Conservation (phyloP, 1,140 invertebrate species). For the Drosophila setifemur region DNA sequence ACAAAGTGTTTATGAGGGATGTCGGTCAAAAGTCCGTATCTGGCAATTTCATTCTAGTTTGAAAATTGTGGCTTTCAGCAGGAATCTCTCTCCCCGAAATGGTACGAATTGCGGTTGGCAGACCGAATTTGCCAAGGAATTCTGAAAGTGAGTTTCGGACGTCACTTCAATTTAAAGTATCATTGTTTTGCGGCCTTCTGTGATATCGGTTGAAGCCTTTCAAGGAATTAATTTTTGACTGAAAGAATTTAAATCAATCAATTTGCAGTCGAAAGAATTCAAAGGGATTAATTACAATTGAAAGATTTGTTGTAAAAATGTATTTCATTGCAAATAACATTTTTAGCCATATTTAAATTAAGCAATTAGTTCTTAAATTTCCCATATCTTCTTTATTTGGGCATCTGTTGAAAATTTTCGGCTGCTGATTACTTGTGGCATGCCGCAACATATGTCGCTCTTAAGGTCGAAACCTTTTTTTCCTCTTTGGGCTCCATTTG, state of each 20-base stretch:
- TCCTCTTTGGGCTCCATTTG: constrained; percentile 2
- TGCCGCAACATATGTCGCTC: constrained; percentile 25
- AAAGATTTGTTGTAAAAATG: no score
- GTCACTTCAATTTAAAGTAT: neutral
- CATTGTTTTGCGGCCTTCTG: neutral
- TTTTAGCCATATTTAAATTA: neutral
- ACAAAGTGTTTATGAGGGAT: constrained; percentile 47
- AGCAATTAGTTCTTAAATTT: neutral
- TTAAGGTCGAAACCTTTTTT: constrained; percentile 20
- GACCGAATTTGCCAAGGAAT: neutral
- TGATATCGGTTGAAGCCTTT: neutral
- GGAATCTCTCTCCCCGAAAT: neutral
- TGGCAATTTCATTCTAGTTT: constrained; percentile 39
- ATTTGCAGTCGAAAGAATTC: no score
- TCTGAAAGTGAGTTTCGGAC: neutral
- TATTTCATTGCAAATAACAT: neutral
- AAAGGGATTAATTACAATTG: no score
- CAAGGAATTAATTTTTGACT: neutral
- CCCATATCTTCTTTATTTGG: neutral
- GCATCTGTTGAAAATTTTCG: constrained; percentile 3
- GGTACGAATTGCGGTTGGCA: constrained; percentile 13
- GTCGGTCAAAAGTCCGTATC: constrained; percentile 33
- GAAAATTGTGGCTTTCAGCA: constrained; percentile 20
- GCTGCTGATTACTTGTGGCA: constrained; percentile 13
- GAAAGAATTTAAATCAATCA: no score